phyloP scores from a whole-genome alignment of 2,888 invertebrate genomes.

The Eucera pruinosa region DNA sequence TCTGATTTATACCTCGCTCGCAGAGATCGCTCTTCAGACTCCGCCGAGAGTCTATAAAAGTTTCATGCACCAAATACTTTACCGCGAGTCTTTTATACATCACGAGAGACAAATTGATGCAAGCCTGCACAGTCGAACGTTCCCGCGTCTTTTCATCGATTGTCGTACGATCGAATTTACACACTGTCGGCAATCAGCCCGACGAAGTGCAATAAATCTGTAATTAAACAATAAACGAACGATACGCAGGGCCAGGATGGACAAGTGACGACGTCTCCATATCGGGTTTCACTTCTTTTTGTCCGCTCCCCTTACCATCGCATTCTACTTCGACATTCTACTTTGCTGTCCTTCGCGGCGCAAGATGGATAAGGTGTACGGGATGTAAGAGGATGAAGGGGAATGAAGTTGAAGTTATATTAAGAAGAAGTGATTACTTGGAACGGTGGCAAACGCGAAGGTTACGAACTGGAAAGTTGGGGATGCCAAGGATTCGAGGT shows the following conservation, averaged over 20 bases:
- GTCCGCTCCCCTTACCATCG: constrained; percentile 65
- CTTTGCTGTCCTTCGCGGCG: too few relatives aligned
- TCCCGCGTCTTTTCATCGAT: background rate
- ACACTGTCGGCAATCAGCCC: constrained; percentile 61
- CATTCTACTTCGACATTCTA: too few relatives aligned
- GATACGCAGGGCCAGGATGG: constrained; percentile 67
- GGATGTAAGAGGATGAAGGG: too few relatives aligned
- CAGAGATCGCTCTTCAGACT: constrained; percentile 41
- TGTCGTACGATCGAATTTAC: constrained; percentile 37
- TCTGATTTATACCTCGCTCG: constrained; percentile 58
- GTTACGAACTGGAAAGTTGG: too few relatives aligned
- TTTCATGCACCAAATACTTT: constrained; percentile 70
- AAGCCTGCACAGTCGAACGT: constrained; percentile 4
- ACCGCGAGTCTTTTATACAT: constrained; percentile 55
- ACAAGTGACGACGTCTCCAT: constrained; percentile 75
- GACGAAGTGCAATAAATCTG: constrained; percentile 78
- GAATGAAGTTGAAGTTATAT: too few relatives aligned
- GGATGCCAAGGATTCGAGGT: too few relatives aligned
- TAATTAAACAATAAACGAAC: constrained; percentile 82
- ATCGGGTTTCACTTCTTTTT: constrained; percentile 80
- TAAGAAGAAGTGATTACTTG: too few relatives aligned
- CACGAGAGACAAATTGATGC: constrained; percentile 67
- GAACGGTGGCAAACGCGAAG: too few relatives aligned
- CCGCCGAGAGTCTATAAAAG: constrained; percentile 68
- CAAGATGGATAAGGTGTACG: too few relatives aligned